phyloP scores from a whole-genome alignment of 2,113 vertebrate genomes.

The Leucopsar rothschildi region DNA sequence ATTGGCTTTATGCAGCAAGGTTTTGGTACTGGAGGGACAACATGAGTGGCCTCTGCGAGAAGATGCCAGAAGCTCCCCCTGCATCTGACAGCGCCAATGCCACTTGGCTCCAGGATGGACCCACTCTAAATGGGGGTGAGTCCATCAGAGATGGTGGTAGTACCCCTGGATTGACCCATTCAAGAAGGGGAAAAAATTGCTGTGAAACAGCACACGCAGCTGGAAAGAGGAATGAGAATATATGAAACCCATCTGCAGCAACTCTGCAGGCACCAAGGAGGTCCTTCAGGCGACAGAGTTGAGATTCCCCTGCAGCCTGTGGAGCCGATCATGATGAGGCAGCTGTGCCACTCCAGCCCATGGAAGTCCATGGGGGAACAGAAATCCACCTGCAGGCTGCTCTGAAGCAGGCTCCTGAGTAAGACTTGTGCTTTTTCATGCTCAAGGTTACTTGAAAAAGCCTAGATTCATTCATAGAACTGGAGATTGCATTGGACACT shows the following conservation, averaged over 20 bases:
- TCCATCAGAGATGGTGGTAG: not conserved
- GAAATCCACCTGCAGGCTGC: not conserved
- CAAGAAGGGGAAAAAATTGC: not conserved
- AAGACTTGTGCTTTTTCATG: not conserved
- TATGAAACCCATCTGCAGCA: not conserved
- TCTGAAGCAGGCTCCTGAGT: not conserved
- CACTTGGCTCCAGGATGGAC: not conserved
- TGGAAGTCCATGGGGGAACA: not conserved
- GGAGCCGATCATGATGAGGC: not conserved
- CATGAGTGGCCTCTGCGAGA: not conserved
- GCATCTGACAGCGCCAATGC: not conserved
- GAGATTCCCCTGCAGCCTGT: not conserved
- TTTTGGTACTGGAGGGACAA: not conserved
- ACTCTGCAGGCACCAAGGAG: not conserved
- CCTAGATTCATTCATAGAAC: not conserved
- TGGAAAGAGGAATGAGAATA: not conserved
- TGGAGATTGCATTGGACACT: not conserved
- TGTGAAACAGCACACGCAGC: not conserved
- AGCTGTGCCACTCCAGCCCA: not conserved
- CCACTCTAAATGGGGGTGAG: rapidly evolving
- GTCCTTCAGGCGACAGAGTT: not conserved
- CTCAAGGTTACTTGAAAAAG: not conserved
- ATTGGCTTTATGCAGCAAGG: not conserved
- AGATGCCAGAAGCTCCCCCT: not conserved
- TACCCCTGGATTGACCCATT: not conserved